phyloP scores from a whole-genome alignment of 2,888 invertebrate species.

The Harpagoxenus sublaevis region DNA sequence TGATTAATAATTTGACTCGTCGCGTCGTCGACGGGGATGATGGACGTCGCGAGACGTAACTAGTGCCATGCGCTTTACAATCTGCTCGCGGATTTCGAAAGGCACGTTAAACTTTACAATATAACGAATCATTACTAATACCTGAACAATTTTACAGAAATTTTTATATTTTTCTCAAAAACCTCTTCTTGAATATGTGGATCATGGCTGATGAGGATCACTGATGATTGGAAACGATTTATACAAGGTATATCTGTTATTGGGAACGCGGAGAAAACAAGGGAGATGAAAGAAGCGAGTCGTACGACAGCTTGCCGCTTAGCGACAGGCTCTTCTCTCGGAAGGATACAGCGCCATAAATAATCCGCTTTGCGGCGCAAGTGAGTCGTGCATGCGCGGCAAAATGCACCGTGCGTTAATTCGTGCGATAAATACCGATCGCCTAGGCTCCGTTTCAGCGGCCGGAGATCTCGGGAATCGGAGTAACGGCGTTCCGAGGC shows the following conservation, averaged over 20 bases:
- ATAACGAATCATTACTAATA: background rate
- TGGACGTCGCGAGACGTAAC: background rate
- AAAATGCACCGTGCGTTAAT: constrained; percentile 62
- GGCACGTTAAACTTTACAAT: background rate
- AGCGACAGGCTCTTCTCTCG: constrained; percentile 32
- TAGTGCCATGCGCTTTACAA: background rate
- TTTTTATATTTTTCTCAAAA: background rate
- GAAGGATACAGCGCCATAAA: constrained; percentile 56
- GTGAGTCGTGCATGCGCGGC: constrained; percentile 64
- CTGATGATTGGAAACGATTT: background rate
- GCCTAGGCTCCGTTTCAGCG: constrained; percentile 33
- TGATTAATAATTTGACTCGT: constrained; percentile 25
- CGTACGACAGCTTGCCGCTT: constrained; percentile 21
- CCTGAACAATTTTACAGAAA: background rate
- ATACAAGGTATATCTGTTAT: constrained; percentile 3
- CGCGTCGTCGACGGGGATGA: constrained; percentile 11
- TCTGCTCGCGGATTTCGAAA: background rate
- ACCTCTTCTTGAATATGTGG: background rate
- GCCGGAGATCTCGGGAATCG: constrained; percentile 30
- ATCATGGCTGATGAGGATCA: background rate
- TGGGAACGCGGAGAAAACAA: constrained; percentile 12
- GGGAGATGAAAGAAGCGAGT: constrained; percentile 32
- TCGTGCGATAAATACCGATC: constrained; percentile 63
- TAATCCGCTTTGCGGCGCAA: constrained; percentile 60
- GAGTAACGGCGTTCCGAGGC: background rate